Evolutionary conservation across 2,797 vertebrate genomes (phyloP).

Genomic region (Sebastiscus albofasciatus): DNA sequence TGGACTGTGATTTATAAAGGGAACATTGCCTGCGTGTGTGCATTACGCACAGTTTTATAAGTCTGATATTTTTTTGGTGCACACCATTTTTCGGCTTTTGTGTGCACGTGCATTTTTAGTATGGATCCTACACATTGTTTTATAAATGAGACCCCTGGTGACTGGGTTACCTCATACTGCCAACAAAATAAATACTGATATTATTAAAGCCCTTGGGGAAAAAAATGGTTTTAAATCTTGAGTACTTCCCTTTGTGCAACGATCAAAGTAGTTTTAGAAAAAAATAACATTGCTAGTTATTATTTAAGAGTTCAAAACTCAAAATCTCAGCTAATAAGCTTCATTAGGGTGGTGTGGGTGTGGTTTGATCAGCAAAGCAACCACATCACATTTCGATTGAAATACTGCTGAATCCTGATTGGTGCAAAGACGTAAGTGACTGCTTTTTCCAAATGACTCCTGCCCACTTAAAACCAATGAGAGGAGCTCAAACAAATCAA

Average conservation of each 20-base stretch:
- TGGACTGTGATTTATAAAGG: no score
- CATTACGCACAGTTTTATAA: no score
- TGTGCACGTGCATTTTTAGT: accelerated
- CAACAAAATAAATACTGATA: background rate
- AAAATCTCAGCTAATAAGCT: no score
- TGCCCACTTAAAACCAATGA: background rate
- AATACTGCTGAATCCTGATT: background rate
- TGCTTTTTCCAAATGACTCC: background rate
- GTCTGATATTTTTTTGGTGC: no score
- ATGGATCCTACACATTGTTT: no score
- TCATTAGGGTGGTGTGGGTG: background rate
- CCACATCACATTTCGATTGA: background rate
- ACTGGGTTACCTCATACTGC: background rate
- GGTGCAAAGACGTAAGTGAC: background rate
- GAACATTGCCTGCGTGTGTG: no score
- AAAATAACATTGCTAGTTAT: background rate
- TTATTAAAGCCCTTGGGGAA: background rate
- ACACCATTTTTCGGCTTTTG: no score
- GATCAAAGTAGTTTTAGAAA: background rate
- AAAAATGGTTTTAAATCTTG: background rate
- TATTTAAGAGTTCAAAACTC: background rate
- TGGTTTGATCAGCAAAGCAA: background rate
- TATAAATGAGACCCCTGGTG: background rate
- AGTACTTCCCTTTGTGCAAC: background rate
- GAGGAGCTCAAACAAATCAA: background rate